Conservation (phyloP, 2,888 invertebrate species). For the Hirtodrosophila alboralis region DNA sequence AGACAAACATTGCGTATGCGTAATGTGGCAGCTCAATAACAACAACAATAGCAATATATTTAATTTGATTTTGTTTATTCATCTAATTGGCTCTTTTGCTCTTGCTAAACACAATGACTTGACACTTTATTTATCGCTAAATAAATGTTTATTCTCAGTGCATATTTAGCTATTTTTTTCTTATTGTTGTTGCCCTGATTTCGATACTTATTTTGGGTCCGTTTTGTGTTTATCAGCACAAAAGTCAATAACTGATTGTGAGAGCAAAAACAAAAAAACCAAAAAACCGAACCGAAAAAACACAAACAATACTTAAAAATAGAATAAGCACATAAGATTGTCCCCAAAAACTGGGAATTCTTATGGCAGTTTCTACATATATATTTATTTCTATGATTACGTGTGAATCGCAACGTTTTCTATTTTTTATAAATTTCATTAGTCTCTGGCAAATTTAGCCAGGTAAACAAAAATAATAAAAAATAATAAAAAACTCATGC, state of each 20-base stretch:
- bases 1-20: slow-evolving; percentile 29
- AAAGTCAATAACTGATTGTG: slow-evolving; percentile 76
- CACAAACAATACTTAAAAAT: slow-evolving; percentile 56
- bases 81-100: slow-evolving; percentile 42
- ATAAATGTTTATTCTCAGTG: slow-evolving; percentile 34
- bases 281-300: no score
- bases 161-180: neutral
- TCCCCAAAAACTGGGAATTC: slow-evolving; percentile 1
- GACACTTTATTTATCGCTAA: slow-evolving; percentile 52
- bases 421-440: neutral
- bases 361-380: neutral
- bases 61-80: slow-evolving; percentile 23
- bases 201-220: slow-evolving; percentile 22
- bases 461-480: slow-evolving; percentile 25
- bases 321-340: slow-evolving; percentile 29
- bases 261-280: no score
- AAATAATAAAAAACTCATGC: slow-evolving; percentile 1
- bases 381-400: slow-evolving; percentile 28
- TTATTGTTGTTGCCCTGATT: slow-evolving; percentile 27
- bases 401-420: slow-evolving; percentile 39
- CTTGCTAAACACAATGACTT: slow-evolving; percentile 47
- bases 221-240: slow-evolving; percentile 53
- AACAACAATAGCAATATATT: neutral
- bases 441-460: slow-evolving; percentile 11
- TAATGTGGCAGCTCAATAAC: slow-evolving; percentile 2